These are phyloP conservation scores for Nemurella pictetii DNA, from an alignment of 2,888 invertebrate species.

Conservation along the genomic window DNA sequence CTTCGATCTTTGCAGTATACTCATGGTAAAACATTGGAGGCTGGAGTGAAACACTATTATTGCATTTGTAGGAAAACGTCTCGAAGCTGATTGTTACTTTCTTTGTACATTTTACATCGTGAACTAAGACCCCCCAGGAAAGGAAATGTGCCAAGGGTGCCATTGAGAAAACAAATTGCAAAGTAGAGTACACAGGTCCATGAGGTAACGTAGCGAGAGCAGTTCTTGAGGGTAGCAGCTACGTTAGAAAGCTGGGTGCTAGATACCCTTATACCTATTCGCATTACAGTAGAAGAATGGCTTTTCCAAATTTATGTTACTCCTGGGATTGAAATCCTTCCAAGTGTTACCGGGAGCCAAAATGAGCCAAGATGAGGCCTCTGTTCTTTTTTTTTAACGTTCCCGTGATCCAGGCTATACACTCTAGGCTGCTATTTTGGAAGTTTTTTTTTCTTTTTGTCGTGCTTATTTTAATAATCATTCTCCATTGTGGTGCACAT, in stretches of 20 bases:
- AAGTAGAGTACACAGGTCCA: slow-evolving; percentile 22
- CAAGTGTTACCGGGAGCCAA: neutral
- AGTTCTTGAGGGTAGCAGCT: neutral
- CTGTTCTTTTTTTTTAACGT: neutral
- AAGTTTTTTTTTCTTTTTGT: neutral
- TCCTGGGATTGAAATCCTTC: slow-evolving; percentile 16
- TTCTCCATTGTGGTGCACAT: neutral
- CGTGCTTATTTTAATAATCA: neutral
- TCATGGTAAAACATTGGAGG: too few species aligned
- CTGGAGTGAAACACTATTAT: neutral
- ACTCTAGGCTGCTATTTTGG: neutral
- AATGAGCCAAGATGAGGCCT: neutral
- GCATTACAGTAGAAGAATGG: slow-evolving; percentile 14
- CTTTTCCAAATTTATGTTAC: slow-evolving; percentile 31
- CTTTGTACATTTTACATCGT: neutral
- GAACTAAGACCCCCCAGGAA: neutral
- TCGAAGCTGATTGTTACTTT: neutral
- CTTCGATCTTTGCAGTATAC: neutral
- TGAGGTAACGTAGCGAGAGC: slow-evolving; percentile 4
- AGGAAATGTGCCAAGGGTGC: slow-evolving; percentile 24
- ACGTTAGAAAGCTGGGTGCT: neutral
- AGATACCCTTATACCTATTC: slow-evolving; percentile 3
- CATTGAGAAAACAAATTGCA: slow-evolving; percentile 31
- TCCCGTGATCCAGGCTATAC: neutral
- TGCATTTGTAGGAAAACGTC: neutral